Conservation (phyloP, 1,140 invertebrate species). For the Ganaspis sp. region DNA sequence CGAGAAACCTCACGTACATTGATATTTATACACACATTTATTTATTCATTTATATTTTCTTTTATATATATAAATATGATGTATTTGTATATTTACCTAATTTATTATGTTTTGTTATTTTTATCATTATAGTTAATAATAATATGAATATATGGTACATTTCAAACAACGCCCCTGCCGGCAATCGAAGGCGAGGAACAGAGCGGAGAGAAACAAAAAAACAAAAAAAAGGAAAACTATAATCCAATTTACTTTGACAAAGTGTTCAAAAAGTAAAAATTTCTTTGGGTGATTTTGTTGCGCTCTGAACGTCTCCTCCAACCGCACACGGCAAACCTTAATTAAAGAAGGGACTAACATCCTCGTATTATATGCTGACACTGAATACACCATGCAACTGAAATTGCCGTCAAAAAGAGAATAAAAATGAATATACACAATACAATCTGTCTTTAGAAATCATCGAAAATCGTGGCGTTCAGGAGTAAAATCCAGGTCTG, state of each 20-base stretch:
- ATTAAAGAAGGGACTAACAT: conserved; percentile 73
- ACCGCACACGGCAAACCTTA: conserved; percentile 69
- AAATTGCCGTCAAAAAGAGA: conserved; percentile 67
- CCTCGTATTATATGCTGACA: conserved; percentile 74
- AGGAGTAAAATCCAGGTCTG: conserved; percentile 23
- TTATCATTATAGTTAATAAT: conserved; percentile 61
- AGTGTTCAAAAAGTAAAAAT: no score
- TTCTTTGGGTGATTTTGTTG: not conserved
- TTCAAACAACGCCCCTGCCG: conserved; percentile 74
- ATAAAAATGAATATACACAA: conserved; percentile 73
- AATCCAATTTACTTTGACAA: no score
- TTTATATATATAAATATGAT: conserved; percentile 60
- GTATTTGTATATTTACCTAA: conserved; percentile 70
- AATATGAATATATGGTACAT: conserved; percentile 77
- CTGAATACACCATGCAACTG: conserved; percentile 73
- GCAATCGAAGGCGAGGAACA: conserved; percentile 67
- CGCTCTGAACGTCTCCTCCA: conserved; percentile 68
- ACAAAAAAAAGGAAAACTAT: no score
- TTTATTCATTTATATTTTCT: conserved; percentile 48
- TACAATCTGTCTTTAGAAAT: conserved; percentile 68
- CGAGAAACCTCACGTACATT: conserved; percentile 46
- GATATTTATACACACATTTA: conserved; percentile 51
- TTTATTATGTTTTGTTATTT: conserved; percentile 75
- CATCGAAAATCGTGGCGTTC: conserved; percentile 52
- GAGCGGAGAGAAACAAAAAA: conserved; percentile 23